A percentile compares a stretch with the other conserved stretches of the same genome.
Evolutionary conservation across 2,888 invertebrate genomes (phyloP).

Genomic region (Incurvaria masculella): DNA sequence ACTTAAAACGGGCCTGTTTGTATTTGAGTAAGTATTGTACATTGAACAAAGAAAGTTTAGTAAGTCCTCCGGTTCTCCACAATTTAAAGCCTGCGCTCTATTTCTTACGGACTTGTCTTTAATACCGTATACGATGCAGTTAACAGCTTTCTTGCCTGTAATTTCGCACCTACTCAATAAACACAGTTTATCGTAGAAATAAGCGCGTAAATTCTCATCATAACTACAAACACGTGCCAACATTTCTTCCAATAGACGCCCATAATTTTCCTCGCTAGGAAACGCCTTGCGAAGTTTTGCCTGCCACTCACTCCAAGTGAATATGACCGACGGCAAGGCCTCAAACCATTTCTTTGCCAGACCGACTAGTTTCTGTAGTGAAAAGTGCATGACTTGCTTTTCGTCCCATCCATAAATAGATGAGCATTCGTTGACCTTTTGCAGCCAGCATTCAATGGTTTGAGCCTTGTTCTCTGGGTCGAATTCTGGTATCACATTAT

Average conservation of each 20-base stretch:
- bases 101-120: constrained; percentile 13
- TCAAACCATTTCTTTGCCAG: constrained; percentile 18
- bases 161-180: constrained; percentile 15
- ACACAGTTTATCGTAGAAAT: constrained; percentile 15
- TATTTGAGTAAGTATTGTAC: too few relatives aligned
- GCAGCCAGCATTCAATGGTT: constrained; percentile 9
- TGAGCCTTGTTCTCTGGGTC: constrained; percentile 9
- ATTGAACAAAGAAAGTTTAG: constrained; percentile 8
- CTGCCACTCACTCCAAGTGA: constrained; percentile 18
- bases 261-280: constrained; percentile 16
- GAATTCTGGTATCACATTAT: constrained; percentile 6
- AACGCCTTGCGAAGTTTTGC: constrained; percentile 16
- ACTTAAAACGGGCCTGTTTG: background rate
- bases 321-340: constrained; percentile 12
- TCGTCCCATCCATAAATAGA: constrained; percentile 15
- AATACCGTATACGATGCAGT: constrained; percentile 17
- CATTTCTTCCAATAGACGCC: constrained; percentile 15
- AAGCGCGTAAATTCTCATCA: constrained; percentile 12
- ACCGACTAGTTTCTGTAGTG: constrained; percentile 15
- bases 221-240: constrained; percentile 7
- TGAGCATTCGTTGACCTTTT: constrained; percentile 15
- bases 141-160: constrained; percentile 15
- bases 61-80: constrained; percentile 14
- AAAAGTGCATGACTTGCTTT: constrained; percentile 15
- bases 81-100: constrained; percentile 14